phyloP scores from a whole-genome alignment of 1,140 invertebrate species.

The Drosophila lacteicornis region DNA sequence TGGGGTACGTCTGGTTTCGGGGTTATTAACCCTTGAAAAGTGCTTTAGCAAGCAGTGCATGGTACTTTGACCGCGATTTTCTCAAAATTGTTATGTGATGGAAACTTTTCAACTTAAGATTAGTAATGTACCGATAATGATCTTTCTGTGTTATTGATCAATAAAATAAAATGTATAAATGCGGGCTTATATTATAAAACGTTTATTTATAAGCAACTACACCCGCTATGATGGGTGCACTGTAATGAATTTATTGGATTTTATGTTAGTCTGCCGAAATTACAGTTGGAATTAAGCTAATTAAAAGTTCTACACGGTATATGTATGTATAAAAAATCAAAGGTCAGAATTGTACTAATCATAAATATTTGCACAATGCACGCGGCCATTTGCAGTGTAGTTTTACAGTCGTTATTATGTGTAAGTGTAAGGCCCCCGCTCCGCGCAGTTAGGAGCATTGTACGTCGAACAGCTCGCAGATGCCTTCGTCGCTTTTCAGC shows the following conservation, averaged over 20 bases:
- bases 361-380: slow-evolving; percentile 81
- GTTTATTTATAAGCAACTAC: slow-evolving; percentile 12
- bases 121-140: too few species aligned
- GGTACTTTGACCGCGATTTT: too few species aligned
- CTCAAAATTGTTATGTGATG: too few species aligned
- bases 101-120: too few species aligned
- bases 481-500: slow-evolving; percentile 77
- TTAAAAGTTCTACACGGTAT: slow-evolving; percentile 66
- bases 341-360: slow-evolving; percentile 78
- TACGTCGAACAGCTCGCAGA: slow-evolving; percentile 83
- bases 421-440: slow-evolving; percentile 6
- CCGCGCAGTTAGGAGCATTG: slow-evolving; percentile 59
- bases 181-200: neutral
- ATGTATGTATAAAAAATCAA: slow-evolving; percentile 70
- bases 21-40: too few species aligned
- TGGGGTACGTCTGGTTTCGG: too few species aligned
- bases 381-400: slow-evolving; percentile 64
- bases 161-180: too few species aligned
- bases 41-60: too few species aligned
- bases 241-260: slow-evolving; percentile 58
- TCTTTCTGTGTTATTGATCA: too few species aligned
- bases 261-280: slow-evolving; percentile 50
- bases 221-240: slow-evolving; percentile 20
- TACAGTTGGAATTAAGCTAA: slow-evolving; percentile 72
- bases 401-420: slow-evolving; percentile 20